A percentile compares a stretch with the other conserved stretches of the same genome.
phyloP scores from a whole-genome alignment of 2,797 vertebrate genomes.

The Myoxocephalus aenaeus region DNA sequence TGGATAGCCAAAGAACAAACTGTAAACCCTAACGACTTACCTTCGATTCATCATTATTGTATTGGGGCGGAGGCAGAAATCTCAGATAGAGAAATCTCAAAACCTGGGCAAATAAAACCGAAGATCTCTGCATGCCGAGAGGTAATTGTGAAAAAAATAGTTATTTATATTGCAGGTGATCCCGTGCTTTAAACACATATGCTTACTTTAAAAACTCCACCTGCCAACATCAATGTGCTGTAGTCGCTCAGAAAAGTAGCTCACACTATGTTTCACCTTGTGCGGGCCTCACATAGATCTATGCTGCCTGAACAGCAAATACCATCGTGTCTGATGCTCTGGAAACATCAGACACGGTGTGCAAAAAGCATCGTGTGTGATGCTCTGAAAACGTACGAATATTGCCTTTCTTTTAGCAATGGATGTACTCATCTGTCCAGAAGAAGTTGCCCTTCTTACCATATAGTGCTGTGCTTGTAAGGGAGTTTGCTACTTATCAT shows the following conservation, averaged over 20 bases:
- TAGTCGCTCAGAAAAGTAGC: background rate
- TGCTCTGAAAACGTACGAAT: background rate
- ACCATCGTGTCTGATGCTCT: background rate
- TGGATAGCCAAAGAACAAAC: background rate
- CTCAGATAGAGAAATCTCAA: background rate
- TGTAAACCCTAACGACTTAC: background rate
- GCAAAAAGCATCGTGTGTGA: background rate
- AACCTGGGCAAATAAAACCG: background rate
- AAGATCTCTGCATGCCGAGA: background rate
- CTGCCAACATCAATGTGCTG: slow-evolving; percentile 1
- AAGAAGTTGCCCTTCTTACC: slow-evolving; percentile 20
- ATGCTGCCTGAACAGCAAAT: background rate
- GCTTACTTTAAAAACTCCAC: slow-evolving; percentile 14
- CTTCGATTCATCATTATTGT: background rate
- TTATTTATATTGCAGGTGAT: background rate
- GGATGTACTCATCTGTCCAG: slow-evolving; percentile 48
- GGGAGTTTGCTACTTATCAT: slow-evolving; percentile 41
- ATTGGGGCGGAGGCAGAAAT: background rate
- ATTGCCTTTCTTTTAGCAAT: slow-evolving; percentile 8
- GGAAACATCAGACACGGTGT: too few relatives aligned
- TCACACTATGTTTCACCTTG: background rate
- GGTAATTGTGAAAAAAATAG: background rate
- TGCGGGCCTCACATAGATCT: background rate
- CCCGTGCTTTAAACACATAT: background rate
- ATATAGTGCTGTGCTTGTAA: slow-evolving; percentile 26